Percentiles rank a stretch among this genome's conserved stretches.
phyloP scores from a whole-genome alignment of 2,888 invertebrate genomes.

The Drosophila tanythrix region DNA sequence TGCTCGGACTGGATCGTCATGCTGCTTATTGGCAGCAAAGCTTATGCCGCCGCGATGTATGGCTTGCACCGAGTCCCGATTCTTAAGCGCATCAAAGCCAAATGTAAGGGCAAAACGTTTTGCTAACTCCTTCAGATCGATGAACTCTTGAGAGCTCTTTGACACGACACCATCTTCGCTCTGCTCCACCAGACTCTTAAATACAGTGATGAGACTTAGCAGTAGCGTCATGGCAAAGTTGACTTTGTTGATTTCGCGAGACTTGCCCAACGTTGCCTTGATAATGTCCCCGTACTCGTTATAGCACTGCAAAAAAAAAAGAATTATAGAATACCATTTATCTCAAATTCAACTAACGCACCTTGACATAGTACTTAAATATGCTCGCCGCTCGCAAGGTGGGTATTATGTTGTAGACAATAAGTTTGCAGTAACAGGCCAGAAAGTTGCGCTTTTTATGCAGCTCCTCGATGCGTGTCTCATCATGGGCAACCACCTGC shows the following conservation, averaged over 20 bases:
- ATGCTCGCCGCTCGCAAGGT: slow-evolving; percentile 96
- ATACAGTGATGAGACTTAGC: slow-evolving; percentile 95
- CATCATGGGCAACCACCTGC: slow-evolving; percentile 97
- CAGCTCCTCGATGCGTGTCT: slow-evolving; percentile 97
- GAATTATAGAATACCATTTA: not conserved
- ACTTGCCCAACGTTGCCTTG: slow-evolving; percentile 98
- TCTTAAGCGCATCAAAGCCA: slow-evolving; percentile 98
- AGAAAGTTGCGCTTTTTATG: slow-evolving; percentile 98
- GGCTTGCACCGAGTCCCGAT: slow-evolving; percentile 97
- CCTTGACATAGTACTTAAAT: slow-evolving; percentile 98
- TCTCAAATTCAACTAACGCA: slow-evolving; percentile 77
- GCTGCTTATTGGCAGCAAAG: slow-evolving; percentile 89
- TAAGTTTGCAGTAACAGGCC: slow-evolving; percentile 98
- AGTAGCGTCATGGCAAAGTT: slow-evolving; percentile 98
- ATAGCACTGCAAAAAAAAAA: slow-evolving; percentile 89
- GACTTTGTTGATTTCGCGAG: slow-evolving; percentile 98
- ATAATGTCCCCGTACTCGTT: slow-evolving; percentile 99
- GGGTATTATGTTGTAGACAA: slow-evolving; percentile 98
- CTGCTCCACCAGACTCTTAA: slow-evolving; percentile 88
- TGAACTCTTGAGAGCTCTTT: slow-evolving; percentile 92
- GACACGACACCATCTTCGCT: slow-evolving; percentile 86
- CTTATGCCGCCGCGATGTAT: slow-evolving; percentile 97
- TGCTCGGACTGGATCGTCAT: slow-evolving; percentile 90
- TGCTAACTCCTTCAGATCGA: slow-evolving; percentile 97
- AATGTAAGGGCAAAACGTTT: slow-evolving; percentile 98